These are phyloP conservation scores for Anas flavirostris DNA, from an alignment of 2,797 vertebrate genomes.

Conservation along the genomic window DNA sequence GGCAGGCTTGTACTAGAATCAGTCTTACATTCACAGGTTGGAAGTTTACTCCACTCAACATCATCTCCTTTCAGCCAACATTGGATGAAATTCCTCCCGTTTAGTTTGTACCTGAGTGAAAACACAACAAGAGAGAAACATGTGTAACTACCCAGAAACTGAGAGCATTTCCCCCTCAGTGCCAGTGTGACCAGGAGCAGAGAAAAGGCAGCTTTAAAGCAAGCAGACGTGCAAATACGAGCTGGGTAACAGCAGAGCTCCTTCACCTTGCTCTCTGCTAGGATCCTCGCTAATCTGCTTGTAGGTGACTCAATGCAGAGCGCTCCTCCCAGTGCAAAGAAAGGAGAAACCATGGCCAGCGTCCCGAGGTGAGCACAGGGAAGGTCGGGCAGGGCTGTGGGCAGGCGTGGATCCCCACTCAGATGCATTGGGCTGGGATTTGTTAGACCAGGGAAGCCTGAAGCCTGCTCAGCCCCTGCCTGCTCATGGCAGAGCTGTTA, in stretches of 20 bases:
- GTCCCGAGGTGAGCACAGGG: rapidly evolving
- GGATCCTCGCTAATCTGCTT: rapidly evolving
- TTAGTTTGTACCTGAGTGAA: conserved; percentile 35
- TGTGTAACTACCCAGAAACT: rapidly evolving
- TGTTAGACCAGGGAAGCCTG: not conserved
- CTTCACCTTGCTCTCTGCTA: not conserved
- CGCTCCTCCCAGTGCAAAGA: rapidly evolving
- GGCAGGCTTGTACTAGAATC: not conserved
- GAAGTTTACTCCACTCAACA: conserved; percentile 29
- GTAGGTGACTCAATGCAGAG: not conserved
- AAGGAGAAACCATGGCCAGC: rapidly evolving
- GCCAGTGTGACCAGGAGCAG: rapidly evolving
- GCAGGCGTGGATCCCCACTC: not conserved
- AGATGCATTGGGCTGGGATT: rapidly evolving
- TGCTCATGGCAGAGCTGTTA: no score
- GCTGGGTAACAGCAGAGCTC: not conserved
- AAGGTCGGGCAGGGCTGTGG: not conserved
- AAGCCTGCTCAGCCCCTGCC: not conserved
- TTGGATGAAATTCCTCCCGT: not conserved
- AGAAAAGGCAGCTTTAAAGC: not conserved
- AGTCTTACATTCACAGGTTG: conserved; percentile 46
- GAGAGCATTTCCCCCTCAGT: rapidly evolving
- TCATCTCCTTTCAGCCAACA: not conserved
- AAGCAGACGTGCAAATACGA: rapidly evolving
- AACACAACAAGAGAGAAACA: rapidly evolving